Evolutionary conservation across 2,797 vertebrate species (phyloP), one percentile per base, ranked within the genome.

Genomic region (Percopsis omiscomaycus): DNA sequence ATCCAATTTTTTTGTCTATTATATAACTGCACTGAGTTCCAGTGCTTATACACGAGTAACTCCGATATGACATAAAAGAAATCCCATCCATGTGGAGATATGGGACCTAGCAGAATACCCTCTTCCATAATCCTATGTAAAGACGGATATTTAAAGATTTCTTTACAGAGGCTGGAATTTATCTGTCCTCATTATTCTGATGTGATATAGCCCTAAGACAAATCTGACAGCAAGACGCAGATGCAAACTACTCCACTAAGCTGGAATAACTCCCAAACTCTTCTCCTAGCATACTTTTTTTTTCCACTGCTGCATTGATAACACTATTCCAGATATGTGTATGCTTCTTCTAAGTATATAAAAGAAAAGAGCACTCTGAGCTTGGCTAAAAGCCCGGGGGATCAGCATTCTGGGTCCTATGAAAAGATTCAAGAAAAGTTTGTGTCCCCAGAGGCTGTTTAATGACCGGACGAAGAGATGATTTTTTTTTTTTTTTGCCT

Each of bases 171-270:
- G 65, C 68, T 74, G 62, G 69, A 83, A 74, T 69, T 75, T 86
- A 86, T 88, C 80, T 76, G 70, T 73, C 68, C 84, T 89, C 79
- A 86, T 92, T 90, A 89, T 85, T 88, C 67, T 72, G 82, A 90
- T 85, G 79, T 78, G 79, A 84, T 73, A 63, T 84, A 75, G 86
- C 88, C 78, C 66, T 61, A 73, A 82, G 85, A 87, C 71, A 84
- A 79, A 85, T 90, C 81, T 86, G 82, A 82, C 78, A 80, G 76
- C 71, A 64, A 16, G 37, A 55, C 8, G 22, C 59, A 85, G 78
- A 87, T 85, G 80, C 77, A 85, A 81, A 83, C 77, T 62, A 75
- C 75, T 80, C 59, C 74, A 69, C 81, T 83, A 79, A 85, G 80
- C 80, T 80, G 68, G 80, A 83, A 76, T 80, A 87, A 84, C 81